Evolutionary conservation across 2,888 invertebrate genomes (phyloP).

Genomic region (Atrina japonica): DNA sequence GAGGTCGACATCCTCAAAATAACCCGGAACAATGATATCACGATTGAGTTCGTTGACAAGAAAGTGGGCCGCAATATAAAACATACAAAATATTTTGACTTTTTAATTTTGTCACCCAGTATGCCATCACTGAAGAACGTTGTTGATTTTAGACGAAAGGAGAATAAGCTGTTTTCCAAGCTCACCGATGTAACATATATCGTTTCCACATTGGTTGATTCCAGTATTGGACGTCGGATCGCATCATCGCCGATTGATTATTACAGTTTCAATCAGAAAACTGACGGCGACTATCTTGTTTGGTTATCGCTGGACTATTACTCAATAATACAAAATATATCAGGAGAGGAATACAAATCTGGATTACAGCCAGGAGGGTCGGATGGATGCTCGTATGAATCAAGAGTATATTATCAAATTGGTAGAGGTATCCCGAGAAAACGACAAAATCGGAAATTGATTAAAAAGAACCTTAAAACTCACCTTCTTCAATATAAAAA

Average conservation of each 20-base stretch:
- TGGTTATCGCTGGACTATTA: neutral
- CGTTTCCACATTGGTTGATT: constrained; percentile 1
- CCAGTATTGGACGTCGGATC: neutral
- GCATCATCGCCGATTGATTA: neutral
- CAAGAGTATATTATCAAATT: constrained; percentile 8
- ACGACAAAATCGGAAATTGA: neutral
- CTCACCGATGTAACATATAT: neutral
- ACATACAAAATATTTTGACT: neutral
- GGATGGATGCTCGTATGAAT: constrained; percentile 14
- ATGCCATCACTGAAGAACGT: constrained; percentile 7
- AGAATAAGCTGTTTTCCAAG: neutral
- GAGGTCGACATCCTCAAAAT: constrained; percentile 1
- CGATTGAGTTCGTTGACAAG: neutral
- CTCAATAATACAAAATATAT: constrained; percentile 3
- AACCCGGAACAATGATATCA: neutral
- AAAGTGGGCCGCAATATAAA: too few relatives aligned
- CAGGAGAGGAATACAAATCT: constrained; percentile 8
- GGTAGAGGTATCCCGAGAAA: constrained; percentile 8
- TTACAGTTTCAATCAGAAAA: neutral
- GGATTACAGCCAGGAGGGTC: constrained; percentile 17
- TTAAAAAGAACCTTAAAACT: neutral
- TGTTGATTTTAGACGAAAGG: constrained; percentile 1
- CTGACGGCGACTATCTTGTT: neutral
- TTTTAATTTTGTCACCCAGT: constrained; percentile 17
- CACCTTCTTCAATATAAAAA: neutral